Conservation (phyloP, 2,113 vertebrate genomes). For the Python bivittatus region DNA sequence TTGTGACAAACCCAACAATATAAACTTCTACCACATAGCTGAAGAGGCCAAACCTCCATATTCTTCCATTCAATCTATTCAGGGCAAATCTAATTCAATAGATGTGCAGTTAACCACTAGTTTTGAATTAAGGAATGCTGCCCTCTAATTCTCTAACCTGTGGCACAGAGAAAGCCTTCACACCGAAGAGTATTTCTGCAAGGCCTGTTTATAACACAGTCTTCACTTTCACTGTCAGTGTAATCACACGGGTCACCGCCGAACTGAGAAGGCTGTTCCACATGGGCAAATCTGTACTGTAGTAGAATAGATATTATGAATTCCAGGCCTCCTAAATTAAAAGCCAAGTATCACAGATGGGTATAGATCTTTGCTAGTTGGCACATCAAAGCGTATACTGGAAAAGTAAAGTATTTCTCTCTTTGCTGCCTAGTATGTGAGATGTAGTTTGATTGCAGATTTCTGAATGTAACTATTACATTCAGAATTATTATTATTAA, state of each 20-base stretch:
- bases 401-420: not conserved
- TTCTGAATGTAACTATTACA: not conserved
- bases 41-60: not conserved
- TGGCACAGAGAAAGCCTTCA: slow-evolving; percentile 86
- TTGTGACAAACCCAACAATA: not conserved
- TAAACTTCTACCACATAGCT: rapidly evolving
- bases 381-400: not conserved
- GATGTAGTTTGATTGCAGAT: slow-evolving; percentile 20
- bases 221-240: slow-evolving; percentile 79
- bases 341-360: slow-evolving; percentile 6
- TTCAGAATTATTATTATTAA: not conserved
- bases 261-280: slow-evolving; percentile 85
- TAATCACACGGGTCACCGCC: slow-evolving; percentile 78
- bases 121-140: rapidly evolving
- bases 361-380: slow-evolving; percentile 22
- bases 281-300: slow-evolving; percentile 83
- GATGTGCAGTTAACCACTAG: not conserved
- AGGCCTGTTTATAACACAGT: slow-evolving; percentile 71
- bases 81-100: not conserved
- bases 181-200: slow-evolving; percentile 81
- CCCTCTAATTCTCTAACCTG: slow-evolving; percentile 71
- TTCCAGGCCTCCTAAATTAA: slow-evolving; percentile 38
- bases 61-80: not conserved
- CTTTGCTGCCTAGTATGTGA: slow-evolving; percentile 9
- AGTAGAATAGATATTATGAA: slow-evolving; percentile 49